Evolutionary conservation across 2,113 vertebrate species (phyloP).

Genomic region (Thomomys bottae): DNA sequence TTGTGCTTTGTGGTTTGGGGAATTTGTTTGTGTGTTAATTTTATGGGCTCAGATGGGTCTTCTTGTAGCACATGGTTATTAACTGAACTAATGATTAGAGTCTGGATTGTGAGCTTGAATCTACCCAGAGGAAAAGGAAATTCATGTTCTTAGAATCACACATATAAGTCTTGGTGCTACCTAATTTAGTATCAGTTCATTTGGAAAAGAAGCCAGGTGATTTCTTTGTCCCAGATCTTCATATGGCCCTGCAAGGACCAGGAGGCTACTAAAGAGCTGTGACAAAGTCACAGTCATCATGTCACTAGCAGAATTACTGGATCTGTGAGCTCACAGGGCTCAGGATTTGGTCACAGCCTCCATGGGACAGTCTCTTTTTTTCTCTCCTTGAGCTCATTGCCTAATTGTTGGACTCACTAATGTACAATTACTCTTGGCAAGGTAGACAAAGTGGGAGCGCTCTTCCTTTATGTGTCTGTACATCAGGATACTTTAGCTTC

Average conservation of each 20-base stretch:
- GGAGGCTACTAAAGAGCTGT: too few relatives aligned
- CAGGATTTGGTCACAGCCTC: neutral
- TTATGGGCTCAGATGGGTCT: neutral
- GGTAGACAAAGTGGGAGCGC: neutral
- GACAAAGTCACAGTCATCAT: neutral
- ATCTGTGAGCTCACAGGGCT: rapidly evolving
- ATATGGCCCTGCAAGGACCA: rapidly evolving
- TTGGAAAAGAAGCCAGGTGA: neutral
- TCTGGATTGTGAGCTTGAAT: neutral
- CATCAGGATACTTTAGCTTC: neutral
- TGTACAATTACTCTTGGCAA: neutral
- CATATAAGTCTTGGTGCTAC: neutral
- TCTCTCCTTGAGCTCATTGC: neutral
- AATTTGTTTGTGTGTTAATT: neutral
- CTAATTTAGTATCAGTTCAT: neutral
- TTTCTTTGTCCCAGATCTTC: neutral
- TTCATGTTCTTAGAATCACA: neutral
- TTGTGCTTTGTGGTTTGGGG: neutral
- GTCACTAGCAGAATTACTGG: neutral
- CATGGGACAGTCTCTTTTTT: rapidly evolving
- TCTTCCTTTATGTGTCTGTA: neutral
- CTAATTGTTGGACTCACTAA: neutral
- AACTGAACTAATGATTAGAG: neutral
- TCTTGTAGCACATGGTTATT: neutral
- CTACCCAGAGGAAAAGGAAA: neutral